Percentiles rank a stretch among this genome's conserved stretches.
These are phyloP conservation scores for Colistium nudipinnis DNA, from an alignment of 2,113 vertebrate species.

Conservation along the genomic window DNA sequence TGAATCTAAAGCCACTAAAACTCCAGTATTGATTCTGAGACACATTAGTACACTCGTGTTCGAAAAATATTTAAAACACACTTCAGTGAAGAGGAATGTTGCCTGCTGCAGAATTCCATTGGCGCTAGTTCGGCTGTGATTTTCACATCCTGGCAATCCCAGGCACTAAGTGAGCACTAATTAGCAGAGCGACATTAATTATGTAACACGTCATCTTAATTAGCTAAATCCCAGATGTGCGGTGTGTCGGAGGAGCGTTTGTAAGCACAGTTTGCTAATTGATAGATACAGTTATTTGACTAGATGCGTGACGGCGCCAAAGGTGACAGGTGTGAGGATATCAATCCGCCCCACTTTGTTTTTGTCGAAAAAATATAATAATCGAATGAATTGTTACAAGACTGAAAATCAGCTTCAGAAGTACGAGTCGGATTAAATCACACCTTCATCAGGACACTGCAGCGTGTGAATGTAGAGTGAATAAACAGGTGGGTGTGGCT, in stretches of 20 bases:
- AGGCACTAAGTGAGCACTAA: slow-evolving; percentile 79
- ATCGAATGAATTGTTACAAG: too few species aligned
- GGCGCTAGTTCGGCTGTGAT: slow-evolving; percentile 67
- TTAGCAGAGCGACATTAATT: slow-evolving; percentile 81
- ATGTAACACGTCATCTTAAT: slow-evolving; percentile 81
- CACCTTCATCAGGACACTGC: too few species aligned
- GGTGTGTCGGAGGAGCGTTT: slow-evolving; percentile 73
- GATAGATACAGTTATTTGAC: slow-evolving; percentile 62
- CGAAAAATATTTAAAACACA: too few species aligned
- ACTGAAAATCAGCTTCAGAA: too few species aligned
- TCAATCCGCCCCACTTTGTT: too few species aligned
- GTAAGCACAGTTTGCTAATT: slow-evolving; percentile 79
- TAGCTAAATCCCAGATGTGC: slow-evolving; percentile 78
- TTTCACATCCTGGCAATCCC: slow-evolving; percentile 67
- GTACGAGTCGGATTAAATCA: slow-evolving; percentile 34
- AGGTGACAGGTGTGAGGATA: slow-evolving; percentile 31
- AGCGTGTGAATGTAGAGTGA: too few species aligned
- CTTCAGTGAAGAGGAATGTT: too few species aligned
- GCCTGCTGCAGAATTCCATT: slow-evolving; percentile 52
- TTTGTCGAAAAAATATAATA: too few species aligned
- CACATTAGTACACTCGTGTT: too few species aligned
- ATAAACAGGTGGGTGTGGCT: neutral
- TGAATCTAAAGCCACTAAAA: slow-evolving; percentile 34
- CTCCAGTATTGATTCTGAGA: neutral
- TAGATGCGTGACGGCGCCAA: slow-evolving; percentile 53